phyloP scores from a whole-genome alignment of 2,113 vertebrate genomes.

The Suncus etruscus region DNA sequence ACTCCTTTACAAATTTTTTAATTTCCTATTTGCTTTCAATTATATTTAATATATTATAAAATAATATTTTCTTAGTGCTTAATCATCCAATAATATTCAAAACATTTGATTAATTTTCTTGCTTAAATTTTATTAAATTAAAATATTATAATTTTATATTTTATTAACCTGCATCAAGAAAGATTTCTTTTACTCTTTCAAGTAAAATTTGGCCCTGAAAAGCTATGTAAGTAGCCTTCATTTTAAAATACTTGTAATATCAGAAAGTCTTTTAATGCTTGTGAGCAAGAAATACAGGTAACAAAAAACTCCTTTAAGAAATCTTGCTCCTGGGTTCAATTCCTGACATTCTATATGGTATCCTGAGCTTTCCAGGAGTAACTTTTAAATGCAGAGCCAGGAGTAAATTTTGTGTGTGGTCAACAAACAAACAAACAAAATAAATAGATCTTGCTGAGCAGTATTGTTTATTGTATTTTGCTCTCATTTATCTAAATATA shows the following conservation, averaged over 20 bases:
- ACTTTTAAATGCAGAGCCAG: no score
- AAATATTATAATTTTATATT: no score
- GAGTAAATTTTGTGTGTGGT: no score
- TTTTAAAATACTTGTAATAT: neutral
- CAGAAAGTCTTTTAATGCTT: constrained; percentile 15
- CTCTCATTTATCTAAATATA: constrained; percentile 5
- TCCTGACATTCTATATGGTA: no score
- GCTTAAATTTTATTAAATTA: no score
- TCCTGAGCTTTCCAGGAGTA: no score
- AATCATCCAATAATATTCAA: no score
- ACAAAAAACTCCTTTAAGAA: neutral
- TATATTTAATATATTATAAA: no score
- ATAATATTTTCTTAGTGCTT: no score
- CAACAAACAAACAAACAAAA: no score
- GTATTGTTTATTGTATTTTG: neutral
- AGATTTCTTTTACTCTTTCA: constrained; percentile 4
- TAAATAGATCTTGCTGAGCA: neutral
- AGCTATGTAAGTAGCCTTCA: neutral
- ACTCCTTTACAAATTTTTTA: constrained; percentile 25
- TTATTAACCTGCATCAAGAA: no score
- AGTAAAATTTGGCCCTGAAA: constrained; percentile 5
- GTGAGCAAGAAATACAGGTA: neutral
- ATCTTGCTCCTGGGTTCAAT: neutral
- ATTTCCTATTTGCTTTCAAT: neutral
- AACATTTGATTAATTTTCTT: no score